Evolutionary conservation across 2,113 vertebrate genomes (phyloP).

Genomic region (Chionomys nivalis): DNA sequence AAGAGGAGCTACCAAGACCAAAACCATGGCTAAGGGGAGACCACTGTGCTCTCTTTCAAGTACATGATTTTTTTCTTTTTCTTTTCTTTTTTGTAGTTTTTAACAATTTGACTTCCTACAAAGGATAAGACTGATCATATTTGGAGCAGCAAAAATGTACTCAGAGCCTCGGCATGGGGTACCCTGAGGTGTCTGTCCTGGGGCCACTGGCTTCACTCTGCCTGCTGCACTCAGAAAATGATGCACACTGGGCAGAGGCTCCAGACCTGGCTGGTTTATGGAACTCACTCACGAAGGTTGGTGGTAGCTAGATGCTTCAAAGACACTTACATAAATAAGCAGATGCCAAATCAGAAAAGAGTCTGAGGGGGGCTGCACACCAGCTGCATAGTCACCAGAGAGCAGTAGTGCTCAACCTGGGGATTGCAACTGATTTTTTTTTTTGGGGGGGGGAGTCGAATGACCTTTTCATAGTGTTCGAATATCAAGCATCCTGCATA

Average conservation of each 20-base stretch:
- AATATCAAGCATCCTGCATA: neutral
- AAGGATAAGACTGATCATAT: too few relatives aligned
- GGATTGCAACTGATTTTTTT: neutral
- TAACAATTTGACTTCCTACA: neutral
- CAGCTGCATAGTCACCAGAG: neutral
- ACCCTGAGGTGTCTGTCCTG: neutral
- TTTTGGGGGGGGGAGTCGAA: neutral
- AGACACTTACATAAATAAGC: constrained; percentile 43
- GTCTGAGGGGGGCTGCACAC: too few relatives aligned
- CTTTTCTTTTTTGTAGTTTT: neutral
- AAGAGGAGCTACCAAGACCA: neutral
- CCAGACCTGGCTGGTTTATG: constrained; percentile 29
- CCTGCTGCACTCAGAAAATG: accelerated
- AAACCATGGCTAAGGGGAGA: neutral
- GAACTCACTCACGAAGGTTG: neutral
- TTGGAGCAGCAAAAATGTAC: accelerated
- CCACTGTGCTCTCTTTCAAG: neutral
- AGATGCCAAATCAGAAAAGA: neutral
- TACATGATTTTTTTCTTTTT: neutral
- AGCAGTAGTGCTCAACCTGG: neutral
- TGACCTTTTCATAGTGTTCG: neutral
- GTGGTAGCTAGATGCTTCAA: neutral
- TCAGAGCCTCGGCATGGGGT: accelerated
- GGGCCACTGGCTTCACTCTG: neutral
- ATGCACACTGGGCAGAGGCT: neutral